Conservation (phyloP, 2,797 vertebrate genomes). For the Anguilla pacifica region DNA sequence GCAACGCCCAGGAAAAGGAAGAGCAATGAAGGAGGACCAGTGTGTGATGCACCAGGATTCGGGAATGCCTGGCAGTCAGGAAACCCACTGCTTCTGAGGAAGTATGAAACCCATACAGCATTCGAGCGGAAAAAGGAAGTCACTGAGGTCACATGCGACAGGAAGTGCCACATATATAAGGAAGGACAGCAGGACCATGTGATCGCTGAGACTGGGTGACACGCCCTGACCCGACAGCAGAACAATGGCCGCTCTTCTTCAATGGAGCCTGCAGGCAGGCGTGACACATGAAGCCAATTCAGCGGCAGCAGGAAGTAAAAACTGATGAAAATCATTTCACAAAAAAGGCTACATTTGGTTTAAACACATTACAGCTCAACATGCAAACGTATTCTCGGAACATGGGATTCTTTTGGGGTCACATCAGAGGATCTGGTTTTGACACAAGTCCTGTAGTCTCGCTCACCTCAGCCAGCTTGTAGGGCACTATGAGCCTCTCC, state of each 20-base stretch:
- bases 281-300: not conserved
- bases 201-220: not conserved
- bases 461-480: slow-evolving; percentile 90
- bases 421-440: not conserved
- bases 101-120: not conserved
- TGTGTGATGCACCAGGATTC: not conserved
- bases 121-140: slow-evolving; percentile 17
- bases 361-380: too few species aligned
- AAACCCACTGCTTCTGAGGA: not conserved
- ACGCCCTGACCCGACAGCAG: not conserved
- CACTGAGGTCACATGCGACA: not conserved
- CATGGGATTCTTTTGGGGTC: not conserved
- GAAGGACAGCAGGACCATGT: not conserved
- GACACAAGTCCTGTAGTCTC: slow-evolving; percentile 11
- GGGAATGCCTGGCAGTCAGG: not conserved
- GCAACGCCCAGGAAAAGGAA: not conserved
- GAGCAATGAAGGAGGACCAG: too few species aligned
- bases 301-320: not conserved
- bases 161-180: not conserved
- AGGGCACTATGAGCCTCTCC: slow-evolving; percentile 94
- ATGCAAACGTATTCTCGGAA: not conserved
- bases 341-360: not conserved
- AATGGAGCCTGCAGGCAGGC: not conserved
- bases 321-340: not conserved
- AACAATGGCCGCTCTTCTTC: not conserved